A percentile compares a stretch with the other conserved stretches of the same genome.
Conservation (phyloP, 2,113 vertebrate genomes). For the Sarotherodon lohbergeri region DNA sequence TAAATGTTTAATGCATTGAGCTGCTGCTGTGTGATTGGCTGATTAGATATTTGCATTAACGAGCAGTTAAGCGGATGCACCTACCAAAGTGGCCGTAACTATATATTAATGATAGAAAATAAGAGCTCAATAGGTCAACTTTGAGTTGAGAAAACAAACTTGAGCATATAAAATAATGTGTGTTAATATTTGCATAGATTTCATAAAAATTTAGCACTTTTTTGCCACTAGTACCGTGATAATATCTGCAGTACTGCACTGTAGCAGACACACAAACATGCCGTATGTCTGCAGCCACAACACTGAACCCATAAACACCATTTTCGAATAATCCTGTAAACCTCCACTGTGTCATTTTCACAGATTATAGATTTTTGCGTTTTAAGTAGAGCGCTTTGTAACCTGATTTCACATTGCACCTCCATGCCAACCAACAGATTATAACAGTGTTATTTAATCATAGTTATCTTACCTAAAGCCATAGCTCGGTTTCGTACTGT, state of each 20-base stretch:
- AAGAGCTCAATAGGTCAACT: not conserved
- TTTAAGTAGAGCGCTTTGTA: slow-evolving; percentile 38
- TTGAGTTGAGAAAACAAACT: not conserved
- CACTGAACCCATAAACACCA: not conserved
- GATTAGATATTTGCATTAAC: not conserved
- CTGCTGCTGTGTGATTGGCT: not conserved
- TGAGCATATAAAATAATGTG: not conserved
- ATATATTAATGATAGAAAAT: not conserved
- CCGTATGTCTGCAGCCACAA: not conserved
- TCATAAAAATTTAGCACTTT: not conserved
- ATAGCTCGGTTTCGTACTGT: not conserved
- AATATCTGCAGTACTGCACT: not conserved
- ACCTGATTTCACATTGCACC: slow-evolving; percentile 42
- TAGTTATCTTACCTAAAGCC: slow-evolving; percentile 24
- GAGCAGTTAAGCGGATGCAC: not conserved
- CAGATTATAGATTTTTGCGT: slow-evolving; percentile 33
- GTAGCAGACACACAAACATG: not conserved
- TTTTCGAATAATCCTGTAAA: not conserved
- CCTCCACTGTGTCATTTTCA: slow-evolving; percentile 6
- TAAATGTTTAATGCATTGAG: not conserved
- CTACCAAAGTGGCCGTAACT: not conserved
- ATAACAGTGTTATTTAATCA: slow-evolving; percentile 30
- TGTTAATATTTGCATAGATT: not conserved
- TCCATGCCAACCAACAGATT: slow-evolving; percentile 11
- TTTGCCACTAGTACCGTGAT: not conserved